Conservation (phyloP, 1,140 invertebrate genomes). For the Meloidogyne exigua region DNA sequence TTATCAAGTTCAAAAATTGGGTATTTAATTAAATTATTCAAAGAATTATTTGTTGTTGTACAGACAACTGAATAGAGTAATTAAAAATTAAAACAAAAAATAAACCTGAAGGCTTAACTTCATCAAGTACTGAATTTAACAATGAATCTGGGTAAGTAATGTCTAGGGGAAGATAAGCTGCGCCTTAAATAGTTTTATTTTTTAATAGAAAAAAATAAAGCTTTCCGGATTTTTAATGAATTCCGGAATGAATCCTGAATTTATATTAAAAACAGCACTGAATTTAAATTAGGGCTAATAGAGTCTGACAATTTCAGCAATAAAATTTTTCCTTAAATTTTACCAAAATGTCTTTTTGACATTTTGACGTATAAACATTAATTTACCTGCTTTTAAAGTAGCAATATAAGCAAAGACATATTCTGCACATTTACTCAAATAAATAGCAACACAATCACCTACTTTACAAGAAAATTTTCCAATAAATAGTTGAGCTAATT, state of each 20-base stretch:
- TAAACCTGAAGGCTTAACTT: slow-evolving; percentile 61
- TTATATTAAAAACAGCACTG: too few species aligned
- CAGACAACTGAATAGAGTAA: not conserved
- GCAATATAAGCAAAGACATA: slow-evolving; percentile 65
- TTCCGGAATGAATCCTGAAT: too few species aligned
- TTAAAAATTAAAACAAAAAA: not conserved
- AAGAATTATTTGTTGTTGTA: not conserved
- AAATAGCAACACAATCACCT: slow-evolving; percentile 49
- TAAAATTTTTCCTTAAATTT: too few species aligned
- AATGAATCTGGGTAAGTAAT: slow-evolving; percentile 66
- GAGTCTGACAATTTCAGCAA: too few species aligned
- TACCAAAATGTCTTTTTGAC: too few species aligned
- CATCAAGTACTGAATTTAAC: slow-evolving; percentile 64
- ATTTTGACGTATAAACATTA: too few species aligned
- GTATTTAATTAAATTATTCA: not conserved
- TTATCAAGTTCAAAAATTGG: slow-evolving; percentile 21
- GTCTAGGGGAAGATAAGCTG: slow-evolving; percentile 67
- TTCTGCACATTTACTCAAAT: slow-evolving; percentile 49
- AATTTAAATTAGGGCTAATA: too few species aligned
- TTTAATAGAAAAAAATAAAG: too few species aligned
- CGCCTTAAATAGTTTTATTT: slow-evolving; percentile 52
- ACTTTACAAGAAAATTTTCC: slow-evolving; percentile 22
- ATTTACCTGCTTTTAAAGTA: slow-evolving; percentile 66
- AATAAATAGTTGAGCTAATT: slow-evolving; percentile 26
- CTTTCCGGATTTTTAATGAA: too few species aligned